A percentile compares a stretch with the other conserved stretches of the same genome.
Evolutionary conservation across 2,797 vertebrate genomes (phyloP).

Genomic region (Melanotaenia pygmaea): DNA sequence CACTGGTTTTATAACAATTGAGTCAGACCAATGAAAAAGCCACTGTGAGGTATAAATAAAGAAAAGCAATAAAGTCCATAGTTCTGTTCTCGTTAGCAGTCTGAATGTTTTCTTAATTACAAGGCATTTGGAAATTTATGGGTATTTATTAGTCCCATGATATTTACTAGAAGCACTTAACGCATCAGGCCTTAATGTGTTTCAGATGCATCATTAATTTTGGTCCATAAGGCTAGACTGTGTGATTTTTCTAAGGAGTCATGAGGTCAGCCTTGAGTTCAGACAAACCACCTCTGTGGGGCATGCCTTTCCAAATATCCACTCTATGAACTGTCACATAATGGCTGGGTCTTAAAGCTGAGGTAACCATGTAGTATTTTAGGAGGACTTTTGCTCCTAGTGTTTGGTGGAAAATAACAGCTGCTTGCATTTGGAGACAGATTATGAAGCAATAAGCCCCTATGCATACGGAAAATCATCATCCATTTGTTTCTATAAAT

Average conservation of each 20-base stretch:
- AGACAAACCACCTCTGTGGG: background rate
- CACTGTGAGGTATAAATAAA: constrained; percentile 36
- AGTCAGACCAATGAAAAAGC: constrained; percentile 53
- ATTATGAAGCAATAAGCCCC: background rate
- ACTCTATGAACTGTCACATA: background rate
- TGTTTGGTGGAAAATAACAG: background rate
- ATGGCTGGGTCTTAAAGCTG: background rate
- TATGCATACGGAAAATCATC: background rate
- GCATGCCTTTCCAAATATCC: background rate
- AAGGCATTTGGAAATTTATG: constrained; percentile 14
- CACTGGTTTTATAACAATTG: constrained; percentile 47
- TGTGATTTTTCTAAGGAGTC: constrained; percentile 19
- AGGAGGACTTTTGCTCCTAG: background rate
- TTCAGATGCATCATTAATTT: constrained; percentile 46
- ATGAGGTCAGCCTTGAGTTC: constrained; percentile 22
- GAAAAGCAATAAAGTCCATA: constrained; percentile 29
- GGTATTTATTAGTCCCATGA: constrained; percentile 15
- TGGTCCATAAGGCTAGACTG: constrained; percentile 10
- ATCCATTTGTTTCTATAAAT: background rate
- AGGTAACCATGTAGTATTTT: background rate
- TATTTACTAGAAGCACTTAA: constrained; percentile 22
- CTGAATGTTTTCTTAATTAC: constrained; percentile 33
- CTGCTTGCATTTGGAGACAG: constrained; percentile 6
- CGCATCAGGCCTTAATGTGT: constrained; percentile 35
- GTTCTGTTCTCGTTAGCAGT: constrained; percentile 28